phyloP scores from a whole-genome alignment of 2,797 vertebrate species.

The Loriculus beryllinus region DNA sequence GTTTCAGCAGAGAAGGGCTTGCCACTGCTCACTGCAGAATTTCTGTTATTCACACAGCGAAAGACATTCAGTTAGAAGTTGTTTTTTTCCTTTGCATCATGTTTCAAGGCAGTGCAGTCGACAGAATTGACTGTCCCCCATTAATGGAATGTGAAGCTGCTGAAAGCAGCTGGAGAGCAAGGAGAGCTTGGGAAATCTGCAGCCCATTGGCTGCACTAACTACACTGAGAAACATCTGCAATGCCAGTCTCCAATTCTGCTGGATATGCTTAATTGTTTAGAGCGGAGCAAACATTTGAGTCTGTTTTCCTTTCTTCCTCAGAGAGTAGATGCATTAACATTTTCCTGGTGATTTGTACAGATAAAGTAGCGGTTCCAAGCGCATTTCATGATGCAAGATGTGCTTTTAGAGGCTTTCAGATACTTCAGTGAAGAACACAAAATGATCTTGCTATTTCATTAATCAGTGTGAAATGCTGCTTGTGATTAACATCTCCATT shows the following conservation, averaged over 20 bases:
- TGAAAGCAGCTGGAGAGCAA: slow-evolving; percentile 34
- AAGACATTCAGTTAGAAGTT: neutral
- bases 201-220: neutral
- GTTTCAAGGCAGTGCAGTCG: neutral
- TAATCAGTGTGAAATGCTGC: slow-evolving; percentile 5
- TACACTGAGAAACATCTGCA: slow-evolving; percentile 9
- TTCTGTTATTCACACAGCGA: neutral
- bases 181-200: slow-evolving; percentile 9
- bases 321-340: neutral
- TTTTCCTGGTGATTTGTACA: neutral
- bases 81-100: neutral
- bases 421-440: neutral
- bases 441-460: slow-evolving; percentile 5
- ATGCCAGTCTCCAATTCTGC: neutral
- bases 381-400: neutral
- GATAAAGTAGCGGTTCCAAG: neutral
- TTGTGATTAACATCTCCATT: slow-evolving; percentile 20
- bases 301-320: neutral
- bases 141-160: slow-evolving; percentile 39
- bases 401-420: neutral
- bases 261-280: slow-evolving; percentile 1
- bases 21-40: neutral
- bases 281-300: neutral
- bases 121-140: neutral
- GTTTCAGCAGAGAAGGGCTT: neutral